phyloP scores from a whole-genome alignment of 1,140 invertebrate species.

The Elysia chlorotica region DNA sequence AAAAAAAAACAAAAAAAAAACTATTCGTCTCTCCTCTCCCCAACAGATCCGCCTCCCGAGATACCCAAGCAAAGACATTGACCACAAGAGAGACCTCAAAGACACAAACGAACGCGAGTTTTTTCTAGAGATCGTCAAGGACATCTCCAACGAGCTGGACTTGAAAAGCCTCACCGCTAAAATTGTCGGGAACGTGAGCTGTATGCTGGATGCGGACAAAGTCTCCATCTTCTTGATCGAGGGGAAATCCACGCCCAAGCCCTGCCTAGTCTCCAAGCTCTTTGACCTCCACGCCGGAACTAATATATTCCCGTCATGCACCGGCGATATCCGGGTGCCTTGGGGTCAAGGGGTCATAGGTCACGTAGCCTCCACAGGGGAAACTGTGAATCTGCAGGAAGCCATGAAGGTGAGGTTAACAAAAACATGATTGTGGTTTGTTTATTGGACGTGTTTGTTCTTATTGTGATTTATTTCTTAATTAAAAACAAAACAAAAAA shows the following conservation, averaged over 20 bases:
- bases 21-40: too few relatives aligned
- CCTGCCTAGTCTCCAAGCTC: slow-evolving; percentile 85
- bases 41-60: slow-evolving; percentile 39
- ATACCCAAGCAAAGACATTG: slow-evolving; percentile 53
- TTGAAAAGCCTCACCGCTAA: slow-evolving; percentile 90
- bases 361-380: slow-evolving; percentile 88
- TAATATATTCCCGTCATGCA: slow-evolving; percentile 77
- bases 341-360: slow-evolving; percentile 85
- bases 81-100: slow-evolving; percentile 44
- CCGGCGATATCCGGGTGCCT: slow-evolving; percentile 64
- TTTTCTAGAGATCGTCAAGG: slow-evolving; percentile 94
- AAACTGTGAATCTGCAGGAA: slow-evolving; percentile 84
- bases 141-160: slow-evolving; percentile 94
- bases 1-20: too few relatives aligned
- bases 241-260: slow-evolving; percentile 66
- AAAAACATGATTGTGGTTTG: too few relatives aligned
- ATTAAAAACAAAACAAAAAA: too few relatives aligned
- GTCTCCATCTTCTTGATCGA: slow-evolving; percentile 88
- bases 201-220: slow-evolving; percentile 86
- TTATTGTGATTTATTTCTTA: too few relatives aligned
- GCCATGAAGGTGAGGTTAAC: slow-evolving; percentile 28
- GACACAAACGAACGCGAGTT: slow-evolving; percentile 90
- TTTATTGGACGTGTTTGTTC: too few relatives aligned
- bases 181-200: slow-evolving; percentile 94
- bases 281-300: slow-evolving; percentile 78